Conservation (phyloP, 2,113 vertebrate genomes). For the Narcine bancroftii region DNA sequence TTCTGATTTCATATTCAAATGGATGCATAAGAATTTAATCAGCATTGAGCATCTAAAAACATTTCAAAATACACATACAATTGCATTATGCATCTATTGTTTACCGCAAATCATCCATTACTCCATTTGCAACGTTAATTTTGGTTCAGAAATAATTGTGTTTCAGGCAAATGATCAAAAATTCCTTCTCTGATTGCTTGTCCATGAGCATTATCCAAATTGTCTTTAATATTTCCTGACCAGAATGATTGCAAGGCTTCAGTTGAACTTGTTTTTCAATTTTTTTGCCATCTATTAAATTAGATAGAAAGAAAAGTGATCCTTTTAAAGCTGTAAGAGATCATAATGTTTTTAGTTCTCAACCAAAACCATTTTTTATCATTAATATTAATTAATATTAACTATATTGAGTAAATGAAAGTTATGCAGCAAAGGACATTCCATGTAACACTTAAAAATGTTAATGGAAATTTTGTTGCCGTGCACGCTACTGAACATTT, state of each 20-base stretch:
- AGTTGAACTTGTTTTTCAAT: neutral
- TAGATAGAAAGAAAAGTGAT: neutral
- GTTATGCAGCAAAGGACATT: neutral
- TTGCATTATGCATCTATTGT: neutral
- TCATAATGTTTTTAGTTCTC: neutral
- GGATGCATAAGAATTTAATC: neutral
- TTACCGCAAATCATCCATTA: conserved; percentile 22
- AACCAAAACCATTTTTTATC: neutral
- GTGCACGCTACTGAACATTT: neutral
- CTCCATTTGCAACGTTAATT: neutral
- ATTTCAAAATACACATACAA: neutral
- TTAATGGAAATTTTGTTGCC: neutral
- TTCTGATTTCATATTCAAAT: neutral
- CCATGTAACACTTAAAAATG: neutral
- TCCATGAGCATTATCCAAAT: conserved; percentile 4
- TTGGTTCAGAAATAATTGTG: conserved; percentile 11
- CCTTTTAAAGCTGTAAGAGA: neutral
- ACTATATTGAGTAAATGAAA: neutral
- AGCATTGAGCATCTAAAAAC: neutral
- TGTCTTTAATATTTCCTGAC: conserved; percentile 7
- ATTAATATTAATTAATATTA: too few relatives aligned
- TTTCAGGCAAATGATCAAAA: neutral
- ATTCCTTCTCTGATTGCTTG: neutral
- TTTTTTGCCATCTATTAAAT: conserved; percentile 7
- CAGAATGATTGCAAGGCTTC: neutral